A percentile compares a stretch with the other conserved stretches of the same genome.
Conservation (phyloP, 2,113 vertebrate genomes). For the Andinoacara biseriatus region DNA sequence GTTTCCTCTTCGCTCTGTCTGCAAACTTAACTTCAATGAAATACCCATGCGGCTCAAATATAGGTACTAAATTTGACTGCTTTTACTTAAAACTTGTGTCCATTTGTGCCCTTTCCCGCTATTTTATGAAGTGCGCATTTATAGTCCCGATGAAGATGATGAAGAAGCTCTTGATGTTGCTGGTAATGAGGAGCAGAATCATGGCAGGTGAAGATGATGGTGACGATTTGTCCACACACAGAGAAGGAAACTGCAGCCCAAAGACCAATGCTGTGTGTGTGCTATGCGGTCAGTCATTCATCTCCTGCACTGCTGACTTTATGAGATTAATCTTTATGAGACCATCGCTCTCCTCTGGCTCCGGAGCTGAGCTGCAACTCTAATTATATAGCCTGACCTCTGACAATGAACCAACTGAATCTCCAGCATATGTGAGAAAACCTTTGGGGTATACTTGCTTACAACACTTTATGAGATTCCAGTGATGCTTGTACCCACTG, state of each 20-base stretch:
- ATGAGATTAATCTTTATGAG: conserved; percentile 47
- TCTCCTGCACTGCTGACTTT: background rate
- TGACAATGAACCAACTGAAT: background rate
- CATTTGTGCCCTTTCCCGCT: background rate
- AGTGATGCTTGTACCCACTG: background rate
- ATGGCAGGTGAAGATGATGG: background rate
- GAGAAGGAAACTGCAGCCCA: background rate
- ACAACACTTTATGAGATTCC: conserved; percentile 36
- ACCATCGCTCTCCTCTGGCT: background rate
- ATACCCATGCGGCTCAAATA: background rate
- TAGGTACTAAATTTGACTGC: background rate
- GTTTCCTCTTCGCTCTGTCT: background rate
- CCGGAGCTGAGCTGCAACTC: background rate
- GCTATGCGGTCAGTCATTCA: conserved; percentile 8
- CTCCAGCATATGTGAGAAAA: background rate
- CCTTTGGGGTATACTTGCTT: conserved; percentile 21
- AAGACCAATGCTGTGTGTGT: background rate
- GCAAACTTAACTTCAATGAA: conserved; percentile 12
- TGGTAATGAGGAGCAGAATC: background rate
- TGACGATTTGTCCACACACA: conserved; percentile 4
- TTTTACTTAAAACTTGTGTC: background rate
- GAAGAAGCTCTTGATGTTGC: background rate
- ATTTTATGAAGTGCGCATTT: background rate
- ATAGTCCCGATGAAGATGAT: background rate
- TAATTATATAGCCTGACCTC: conserved; percentile 20